These are phyloP conservation scores for Condylostylus longicornis DNA, from an alignment of 1,140 invertebrate species.

Conservation along the genomic window DNA sequence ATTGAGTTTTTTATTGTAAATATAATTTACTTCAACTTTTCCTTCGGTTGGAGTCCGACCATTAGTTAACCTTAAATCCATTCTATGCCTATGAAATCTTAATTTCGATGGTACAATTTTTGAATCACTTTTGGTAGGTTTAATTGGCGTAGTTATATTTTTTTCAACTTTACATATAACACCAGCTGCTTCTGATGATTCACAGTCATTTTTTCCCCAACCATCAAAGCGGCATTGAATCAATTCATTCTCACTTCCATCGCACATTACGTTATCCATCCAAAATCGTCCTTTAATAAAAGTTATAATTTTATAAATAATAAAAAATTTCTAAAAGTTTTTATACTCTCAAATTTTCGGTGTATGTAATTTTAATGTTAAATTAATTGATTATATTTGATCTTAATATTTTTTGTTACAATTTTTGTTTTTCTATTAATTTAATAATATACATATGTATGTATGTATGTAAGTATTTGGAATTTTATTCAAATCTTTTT, in stretches of 20 bases:
- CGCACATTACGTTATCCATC: slow-evolving; percentile 81
- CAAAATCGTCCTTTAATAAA: slow-evolving; percentile 51
- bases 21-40: slow-evolving; percentile 62
- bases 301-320: too few relatives aligned
- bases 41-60: slow-evolving; percentile 51
- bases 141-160: too few relatives aligned
- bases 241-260: slow-evolving; percentile 59
- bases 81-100: slow-evolving; percentile 13
- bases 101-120: slow-evolving; percentile 18
- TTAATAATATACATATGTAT: too few relatives aligned
- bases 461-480: too few relatives aligned
- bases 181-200: slow-evolving; percentile 59
- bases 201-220: slow-evolving; percentile 70
- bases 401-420: too few relatives aligned
- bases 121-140: slow-evolving; percentile 7
- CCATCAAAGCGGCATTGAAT: slow-evolving; percentile 62
- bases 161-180: slow-evolving; percentile 60
- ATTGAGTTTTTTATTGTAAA: not conserved
- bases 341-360: not conserved
- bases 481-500: too few relatives aligned
- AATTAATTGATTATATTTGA: not conserved
- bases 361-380: not conserved
- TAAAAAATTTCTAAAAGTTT: not conserved
- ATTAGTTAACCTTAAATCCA: slow-evolving; percentile 41
- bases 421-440: too few relatives aligned